phyloP scores from a whole-genome alignment of 2,888 invertebrate species.

The Eristalis intricaria region DNA sequence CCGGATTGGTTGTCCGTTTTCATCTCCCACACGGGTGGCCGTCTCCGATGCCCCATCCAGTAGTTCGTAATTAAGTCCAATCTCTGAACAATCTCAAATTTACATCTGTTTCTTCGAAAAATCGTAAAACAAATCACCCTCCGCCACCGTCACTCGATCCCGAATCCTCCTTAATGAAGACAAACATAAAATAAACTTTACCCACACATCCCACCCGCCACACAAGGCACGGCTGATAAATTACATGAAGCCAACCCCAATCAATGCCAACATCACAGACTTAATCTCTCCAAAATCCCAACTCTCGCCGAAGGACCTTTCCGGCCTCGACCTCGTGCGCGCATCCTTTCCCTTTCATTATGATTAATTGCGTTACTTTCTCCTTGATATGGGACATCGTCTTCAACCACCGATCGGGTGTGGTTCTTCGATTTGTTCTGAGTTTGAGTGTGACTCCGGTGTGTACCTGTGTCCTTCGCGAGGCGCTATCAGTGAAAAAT shows the following conservation, averaged over 20 bases:
- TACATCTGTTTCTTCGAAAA: neutral
- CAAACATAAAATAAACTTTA: constrained; percentile 17
- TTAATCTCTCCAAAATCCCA: constrained; percentile 49
- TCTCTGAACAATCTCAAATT: neutral
- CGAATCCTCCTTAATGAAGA: constrained; percentile 7
- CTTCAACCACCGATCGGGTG: neutral
- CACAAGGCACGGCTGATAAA: constrained; percentile 41
- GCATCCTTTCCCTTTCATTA: constrained; percentile 19
- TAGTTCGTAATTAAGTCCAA: neutral
- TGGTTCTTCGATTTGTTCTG: neutral
- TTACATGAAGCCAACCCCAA: constrained; percentile 66
- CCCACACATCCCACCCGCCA: neutral
- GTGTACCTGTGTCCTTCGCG: neutral
- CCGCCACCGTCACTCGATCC: neutral
- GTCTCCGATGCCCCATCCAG: neutral
- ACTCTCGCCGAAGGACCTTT: constrained; percentile 31
- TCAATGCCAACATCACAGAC: constrained; percentile 65
- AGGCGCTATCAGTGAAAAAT: neutral
- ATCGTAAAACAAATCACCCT: neutral
- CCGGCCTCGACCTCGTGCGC: neutral
- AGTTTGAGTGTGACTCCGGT: neutral
- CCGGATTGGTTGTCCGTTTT: neutral
- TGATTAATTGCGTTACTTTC: constrained; percentile 50
- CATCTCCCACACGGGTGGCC: neutral
- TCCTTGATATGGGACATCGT: constrained; percentile 3